Conservation (phyloP, 2,113 vertebrate species). For the Columba janthina region DNA sequence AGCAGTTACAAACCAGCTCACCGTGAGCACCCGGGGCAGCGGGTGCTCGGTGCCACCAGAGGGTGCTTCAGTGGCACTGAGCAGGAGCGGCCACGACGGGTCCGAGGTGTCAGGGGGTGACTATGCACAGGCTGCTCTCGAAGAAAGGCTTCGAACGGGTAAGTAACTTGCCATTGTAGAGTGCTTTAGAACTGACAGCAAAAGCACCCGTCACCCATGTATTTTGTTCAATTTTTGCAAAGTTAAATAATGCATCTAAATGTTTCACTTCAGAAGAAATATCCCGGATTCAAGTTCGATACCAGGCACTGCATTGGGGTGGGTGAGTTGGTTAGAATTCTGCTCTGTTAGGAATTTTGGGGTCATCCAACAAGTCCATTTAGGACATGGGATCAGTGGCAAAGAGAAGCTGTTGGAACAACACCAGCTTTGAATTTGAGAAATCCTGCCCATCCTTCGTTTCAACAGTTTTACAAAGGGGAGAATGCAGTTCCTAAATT, state of each 20-base stretch:
- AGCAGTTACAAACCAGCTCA: background rate
- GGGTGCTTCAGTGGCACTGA: constrained; percentile 46
- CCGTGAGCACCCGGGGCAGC: background rate
- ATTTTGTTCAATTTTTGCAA: background rate
- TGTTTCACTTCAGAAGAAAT: background rate
- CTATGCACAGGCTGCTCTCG: background rate
- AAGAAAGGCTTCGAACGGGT: background rate
- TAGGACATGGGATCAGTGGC: too few species aligned
- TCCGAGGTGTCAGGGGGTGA: background rate
- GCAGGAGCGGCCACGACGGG: too few species aligned
- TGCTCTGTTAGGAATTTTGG: background rate
- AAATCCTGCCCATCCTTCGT: background rate
- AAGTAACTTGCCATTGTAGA: constrained; percentile 33
- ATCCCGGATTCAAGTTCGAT: fast-evolving
- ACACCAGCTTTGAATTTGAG: fast-evolving
- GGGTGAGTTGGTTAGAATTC: background rate
- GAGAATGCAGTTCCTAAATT: background rate
- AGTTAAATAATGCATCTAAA: background rate
- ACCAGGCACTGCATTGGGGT: fast-evolving
- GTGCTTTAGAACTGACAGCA: background rate
- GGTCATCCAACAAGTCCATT: too few species aligned
- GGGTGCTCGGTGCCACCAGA: constrained; percentile 30
- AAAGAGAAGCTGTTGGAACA: background rate
- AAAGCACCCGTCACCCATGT: background rate
- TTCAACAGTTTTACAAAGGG: background rate